Percentiles rank a stretch among this genome's conserved stretches.
phyloP scores from a whole-genome alignment of 2,888 invertebrate genomes.

The Amphipoea oculea region DNA sequence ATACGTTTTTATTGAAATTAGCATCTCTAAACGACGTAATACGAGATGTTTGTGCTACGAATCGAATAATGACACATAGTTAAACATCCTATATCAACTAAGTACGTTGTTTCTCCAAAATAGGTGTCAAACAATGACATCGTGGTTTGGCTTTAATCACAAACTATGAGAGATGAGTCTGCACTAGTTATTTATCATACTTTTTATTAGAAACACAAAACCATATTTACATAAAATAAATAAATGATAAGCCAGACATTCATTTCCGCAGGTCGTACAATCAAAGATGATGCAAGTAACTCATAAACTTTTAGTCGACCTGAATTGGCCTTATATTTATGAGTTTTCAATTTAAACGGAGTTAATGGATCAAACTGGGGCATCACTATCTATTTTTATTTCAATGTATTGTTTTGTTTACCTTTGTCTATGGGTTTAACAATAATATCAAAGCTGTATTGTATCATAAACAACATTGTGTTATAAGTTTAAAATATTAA shows the following conservation, averaged over 20 bases:
- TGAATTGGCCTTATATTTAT: not conserved
- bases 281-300: constrained; percentile 18
- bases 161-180: not conserved
- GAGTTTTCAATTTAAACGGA: not conserved
- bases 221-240: not conserved
- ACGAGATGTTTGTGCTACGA: not conserved
- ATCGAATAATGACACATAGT: not conserved
- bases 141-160: not conserved
- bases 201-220: not conserved
- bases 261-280: not conserved
- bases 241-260: not conserved
- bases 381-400: not conserved
- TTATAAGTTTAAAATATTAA: not conserved
- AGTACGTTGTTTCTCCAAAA: not conserved
- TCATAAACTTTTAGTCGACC: not conserved
- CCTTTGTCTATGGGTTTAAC: not conserved
- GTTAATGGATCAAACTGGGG: not conserved
- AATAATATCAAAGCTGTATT: not conserved
- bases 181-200: not conserved
- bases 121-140: not conserved
- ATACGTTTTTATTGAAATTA: constrained; percentile 16
- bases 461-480: not conserved
- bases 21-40: not conserved
- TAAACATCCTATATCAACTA: not conserved
- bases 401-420: not conserved